A percentile compares a stretch with the other conserved stretches of the same genome.
Evolutionary conservation across 2,888 invertebrate species (phyloP).

Genomic region (Hirtodrosophila cameraria): DNA sequence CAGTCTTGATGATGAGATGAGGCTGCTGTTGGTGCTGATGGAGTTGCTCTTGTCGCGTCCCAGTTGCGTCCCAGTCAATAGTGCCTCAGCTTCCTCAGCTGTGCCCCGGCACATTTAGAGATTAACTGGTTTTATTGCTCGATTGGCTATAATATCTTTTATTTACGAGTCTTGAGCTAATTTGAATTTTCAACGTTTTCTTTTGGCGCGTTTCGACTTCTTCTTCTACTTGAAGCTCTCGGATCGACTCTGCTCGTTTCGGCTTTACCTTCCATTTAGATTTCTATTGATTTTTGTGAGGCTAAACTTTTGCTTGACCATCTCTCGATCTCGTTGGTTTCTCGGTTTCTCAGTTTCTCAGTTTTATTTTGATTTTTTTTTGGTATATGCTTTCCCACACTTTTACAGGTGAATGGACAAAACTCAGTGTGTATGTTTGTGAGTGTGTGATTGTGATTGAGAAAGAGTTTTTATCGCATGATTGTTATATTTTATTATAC

Average conservation of each 20-base stretch:
- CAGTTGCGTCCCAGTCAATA: slow-evolving; percentile 13
- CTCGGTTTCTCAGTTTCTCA: slow-evolving; percentile 28
- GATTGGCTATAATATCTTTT: slow-evolving; percentile 82
- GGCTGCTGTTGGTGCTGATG: slow-evolving; percentile 34
- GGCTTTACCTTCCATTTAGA: slow-evolving; percentile 61
- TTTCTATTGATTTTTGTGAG: slow-evolving; percentile 68
- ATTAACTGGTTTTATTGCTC: slow-evolving; percentile 80
- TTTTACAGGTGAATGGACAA: slow-evolving; percentile 79
- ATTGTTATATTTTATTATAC: slow-evolving; percentile 80
- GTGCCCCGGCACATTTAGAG: slow-evolving; percentile 72
- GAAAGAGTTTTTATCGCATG: slow-evolving; percentile 80
- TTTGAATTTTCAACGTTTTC: slow-evolving; percentile 82
- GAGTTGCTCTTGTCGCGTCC: slow-evolving; percentile 33
- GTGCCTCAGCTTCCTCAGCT: slow-evolving; percentile 52
- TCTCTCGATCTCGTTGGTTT: slow-evolving; percentile 57
- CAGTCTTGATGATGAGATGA: slow-evolving; percentile 25
- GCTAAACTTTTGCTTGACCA: slow-evolving; percentile 63
- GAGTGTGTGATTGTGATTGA: slow-evolving; percentile 54
- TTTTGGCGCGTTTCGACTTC: slow-evolving; percentile 62
- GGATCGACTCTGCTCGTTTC: no score
- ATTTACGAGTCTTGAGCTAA: slow-evolving; percentile 82
- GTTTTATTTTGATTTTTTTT: slow-evolving; percentile 30
- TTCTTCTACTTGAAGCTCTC: slow-evolving; percentile 39
- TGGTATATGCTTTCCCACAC: slow-evolving; percentile 80
- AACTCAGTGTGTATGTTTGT: slow-evolving; percentile 15